These are phyloP conservation scores for Mohoua ochrocephala DNA, from an alignment of 2,113 vertebrate genomes.

Conservation along the genomic window DNA sequence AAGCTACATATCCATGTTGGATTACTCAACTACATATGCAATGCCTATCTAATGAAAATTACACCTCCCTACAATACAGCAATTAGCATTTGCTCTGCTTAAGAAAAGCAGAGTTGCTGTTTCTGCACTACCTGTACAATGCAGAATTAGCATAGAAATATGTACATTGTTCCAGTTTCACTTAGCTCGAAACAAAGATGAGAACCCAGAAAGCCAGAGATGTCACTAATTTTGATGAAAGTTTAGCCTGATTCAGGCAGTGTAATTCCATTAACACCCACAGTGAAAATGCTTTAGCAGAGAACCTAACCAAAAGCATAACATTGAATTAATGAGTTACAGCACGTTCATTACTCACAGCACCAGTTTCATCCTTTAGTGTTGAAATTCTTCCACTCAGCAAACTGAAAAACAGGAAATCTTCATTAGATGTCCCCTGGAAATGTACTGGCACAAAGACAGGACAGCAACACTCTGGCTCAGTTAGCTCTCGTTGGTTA, in stretches of 20 bases:
- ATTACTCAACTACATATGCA: background rate
- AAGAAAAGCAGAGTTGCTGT: background rate
- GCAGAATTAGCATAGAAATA: background rate
- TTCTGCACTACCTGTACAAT: background rate
- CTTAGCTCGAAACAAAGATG: background rate
- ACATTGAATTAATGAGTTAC: background rate
- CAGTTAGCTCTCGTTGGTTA: background rate
- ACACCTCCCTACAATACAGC: background rate
- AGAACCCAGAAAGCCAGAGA: background rate
- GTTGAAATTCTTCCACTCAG: constrained; percentile 98
- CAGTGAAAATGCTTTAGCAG: background rate
- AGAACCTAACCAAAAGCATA: background rate
- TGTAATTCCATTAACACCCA: background rate
- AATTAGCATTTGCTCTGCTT: background rate
- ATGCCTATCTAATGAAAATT: background rate
- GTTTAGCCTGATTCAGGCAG: background rate
- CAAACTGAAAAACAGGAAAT: constrained; percentile 79
- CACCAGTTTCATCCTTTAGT: constrained; percentile 98
- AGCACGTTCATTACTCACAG: constrained; percentile 80
- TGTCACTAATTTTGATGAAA: background rate
- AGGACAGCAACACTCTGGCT: background rate
- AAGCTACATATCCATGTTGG: background rate
- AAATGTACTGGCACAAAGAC: background rate
- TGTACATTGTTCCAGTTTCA: background rate
- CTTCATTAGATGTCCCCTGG: background rate